Percentiles rank a stretch among this genome's conserved stretches.
Evolutionary conservation across 2,888 invertebrate species (phyloP).

Genomic region (Drosophila antonietae): DNA sequence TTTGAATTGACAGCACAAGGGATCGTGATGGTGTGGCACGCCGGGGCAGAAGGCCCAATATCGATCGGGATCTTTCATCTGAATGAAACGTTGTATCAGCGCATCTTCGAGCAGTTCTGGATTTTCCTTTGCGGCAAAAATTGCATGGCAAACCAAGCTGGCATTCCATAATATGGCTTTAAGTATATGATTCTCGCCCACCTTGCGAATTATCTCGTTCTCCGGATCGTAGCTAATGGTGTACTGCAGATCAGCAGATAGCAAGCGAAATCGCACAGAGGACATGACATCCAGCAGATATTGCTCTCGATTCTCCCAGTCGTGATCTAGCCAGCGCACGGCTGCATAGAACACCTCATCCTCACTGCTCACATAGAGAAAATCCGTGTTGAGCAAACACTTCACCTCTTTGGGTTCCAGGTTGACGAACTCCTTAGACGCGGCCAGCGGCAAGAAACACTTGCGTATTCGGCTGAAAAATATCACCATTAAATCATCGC

Average conservation of each 20-base stretch:
- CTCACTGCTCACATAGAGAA: constrained; percentile 46
- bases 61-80: constrained; percentile 10
- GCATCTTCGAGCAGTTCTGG: neutral
- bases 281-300: constrained; percentile 7
- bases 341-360: constrained; percentile 52
- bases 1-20: constrained; percentile 10
- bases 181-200: constrained; percentile 4
- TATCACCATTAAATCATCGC: constrained; percentile 34
- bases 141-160: neutral
- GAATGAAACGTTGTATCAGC: neutral
- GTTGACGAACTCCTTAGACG: constrained; percentile 26
- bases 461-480: constrained; percentile 22
- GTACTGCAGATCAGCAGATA: constrained; percentile 36
- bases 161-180: constrained; percentile 28
- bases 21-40: constrained; percentile 46
- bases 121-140: accelerated
- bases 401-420: constrained; percentile 24
- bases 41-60: constrained; percentile 42
- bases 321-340: constrained; percentile 37
- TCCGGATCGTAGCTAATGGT: constrained; percentile 18
- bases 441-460: constrained; percentile 40
- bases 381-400: constrained; percentile 21
- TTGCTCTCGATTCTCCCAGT: constrained; percentile 32
- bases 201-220: constrained; percentile 4
- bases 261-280: constrained; percentile 19